Evolutionary conservation across 2,888 invertebrate genomes (phyloP), one percentile per base, ranked within the genome.

Genomic region (Dione juno): DNA sequence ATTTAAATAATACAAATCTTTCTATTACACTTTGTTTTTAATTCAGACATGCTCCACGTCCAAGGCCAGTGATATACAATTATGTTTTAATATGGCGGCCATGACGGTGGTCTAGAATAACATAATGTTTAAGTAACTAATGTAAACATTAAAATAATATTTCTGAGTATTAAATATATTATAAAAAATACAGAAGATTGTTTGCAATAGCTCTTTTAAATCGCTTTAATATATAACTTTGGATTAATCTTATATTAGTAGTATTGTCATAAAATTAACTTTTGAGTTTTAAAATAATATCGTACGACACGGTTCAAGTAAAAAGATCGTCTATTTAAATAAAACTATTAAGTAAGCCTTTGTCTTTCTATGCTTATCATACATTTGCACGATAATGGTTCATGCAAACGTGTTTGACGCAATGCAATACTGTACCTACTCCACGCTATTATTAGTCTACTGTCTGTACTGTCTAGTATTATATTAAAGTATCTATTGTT

Each of bases 11-110:
- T 13, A 45, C 57, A 14, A n/a, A 64, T 28, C 50, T 64, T 71
- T 69, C 40, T 67, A 58, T 64, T 21, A 37, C 58, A 66, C 67
- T 41, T 66, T 73, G 71, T 71, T 73, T 69, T 71, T 54, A 67
- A 41, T 67, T 71, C 59, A 37, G 66, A 61, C 73, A 69, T 67
- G 71, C 57, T 69, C 66, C 52, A 68, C 16, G 63, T 48, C 68
- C 71, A 73, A 73, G 71, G 73, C 40, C 69, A 41, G 13, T 41
- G 54, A 67, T 69, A 67, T 68, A 67, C 67, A 67, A 53, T 66
- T 65, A 69, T 72, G 66, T 70, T 72, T 72, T 67, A 63, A 67
- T 70, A 45, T 59, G 45, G n/a, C 37, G 40, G 63, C 50, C 50
- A 40, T 64, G 64, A 40, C 45, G 61, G 28, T 45, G 45, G 61